Base-by-base conservation (phyloP, 2,888 invertebrate genomes). In the Neoscelio sp. region DNA sequence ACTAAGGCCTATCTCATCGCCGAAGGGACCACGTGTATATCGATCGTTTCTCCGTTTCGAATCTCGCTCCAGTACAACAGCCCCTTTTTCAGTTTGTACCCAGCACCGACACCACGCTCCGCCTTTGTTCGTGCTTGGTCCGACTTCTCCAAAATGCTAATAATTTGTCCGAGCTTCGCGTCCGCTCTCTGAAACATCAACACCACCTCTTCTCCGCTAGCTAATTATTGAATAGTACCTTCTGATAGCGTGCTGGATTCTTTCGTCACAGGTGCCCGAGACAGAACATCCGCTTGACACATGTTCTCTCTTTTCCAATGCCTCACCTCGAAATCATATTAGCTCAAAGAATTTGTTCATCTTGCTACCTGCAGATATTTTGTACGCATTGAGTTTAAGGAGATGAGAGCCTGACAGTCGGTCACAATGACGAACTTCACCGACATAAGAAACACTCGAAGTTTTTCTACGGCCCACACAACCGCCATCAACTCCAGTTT, bases 351-450 rank as follows among this genome's bases (percentile, higher is more conserved):
- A 5, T 64, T 50, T 15, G 54, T 15, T 80, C 78, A 82, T 10
- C 81, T 50, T 2, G 71, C 58, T 7, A 80, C 62, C 44, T 84
- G 82, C 4, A 83, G 81, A 46, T 82, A 80, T 38, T 80, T 77
- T 2, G 82, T 84, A 67, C 82, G 83, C 28, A 81, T 73, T 0
- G 56, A 65, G 30, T 85, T 84, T 10, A 84, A 40, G 54, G 80
- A 83, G 1, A 82, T 58, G 5, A 85, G 38, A 1, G 84, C 83
- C 64, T 84, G 84, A 48, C 85, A 84, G 18, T 54, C 42, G 2
- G 38, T 56, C 1, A 56, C 23, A 15, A n/a, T n/a, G n/a, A n/a
- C n/a, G n/a, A n/a, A n/a, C n/a, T n/a, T n/a, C n/a, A n/a, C n/a
- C n/a, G n/a, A n/a, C n/a, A n/a, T n/a, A n/a, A n/a, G n/a, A n/a